Evolutionary conservation across 2,797 vertebrate species (phyloP), one percentile per base, ranked within the genome.

Genomic region (Discoglossus pictus): DNA sequence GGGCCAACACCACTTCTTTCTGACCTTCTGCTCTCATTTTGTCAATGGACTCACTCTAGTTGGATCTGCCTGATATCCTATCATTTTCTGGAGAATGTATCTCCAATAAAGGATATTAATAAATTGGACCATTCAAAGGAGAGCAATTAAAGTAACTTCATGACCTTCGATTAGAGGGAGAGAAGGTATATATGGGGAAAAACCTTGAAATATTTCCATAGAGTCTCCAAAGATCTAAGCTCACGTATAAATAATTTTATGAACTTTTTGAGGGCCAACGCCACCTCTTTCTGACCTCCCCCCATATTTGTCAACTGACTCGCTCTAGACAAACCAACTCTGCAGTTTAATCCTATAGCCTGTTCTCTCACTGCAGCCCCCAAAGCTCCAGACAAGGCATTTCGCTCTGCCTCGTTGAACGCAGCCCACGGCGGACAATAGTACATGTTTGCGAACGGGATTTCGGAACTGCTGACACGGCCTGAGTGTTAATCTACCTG

Each of bases 381-480:
- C 74, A 89, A 91, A 92, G 85, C 89, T 84, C 69, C 68, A 67
- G 81, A 90, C 86, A 89, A 88, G 86, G 80, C 80, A 79, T 42
- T 5, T 39, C 46, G 73, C 76, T 78, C 61, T 74, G 39, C 12
- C 66, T 24, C 15, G 74, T 81, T 89, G 89, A 90, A 88, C 79
- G 86, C 81, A 73, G 54, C 73, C 70, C 73, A 47, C 23, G 39
- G 2, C 62, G 38, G 67, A 72, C 91, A 90, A 91, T 90, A 83
- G 79, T 81, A 75, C 66, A 62, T 2, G 79, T 83, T 88, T 83
- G 60, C 61, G 80, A 73, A 77, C 75, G 69, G 63, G 44, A 63
- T 71, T 71, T 64, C 65, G 81, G 90, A 90, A 90, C 78, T 89
- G 91, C 91, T 92, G 91, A 92, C 89, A 80, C 80, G 75, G 80